Base-by-base conservation (phyloP, 2,888 invertebrate genomes). In the Ennomos quercinarius region DNA sequence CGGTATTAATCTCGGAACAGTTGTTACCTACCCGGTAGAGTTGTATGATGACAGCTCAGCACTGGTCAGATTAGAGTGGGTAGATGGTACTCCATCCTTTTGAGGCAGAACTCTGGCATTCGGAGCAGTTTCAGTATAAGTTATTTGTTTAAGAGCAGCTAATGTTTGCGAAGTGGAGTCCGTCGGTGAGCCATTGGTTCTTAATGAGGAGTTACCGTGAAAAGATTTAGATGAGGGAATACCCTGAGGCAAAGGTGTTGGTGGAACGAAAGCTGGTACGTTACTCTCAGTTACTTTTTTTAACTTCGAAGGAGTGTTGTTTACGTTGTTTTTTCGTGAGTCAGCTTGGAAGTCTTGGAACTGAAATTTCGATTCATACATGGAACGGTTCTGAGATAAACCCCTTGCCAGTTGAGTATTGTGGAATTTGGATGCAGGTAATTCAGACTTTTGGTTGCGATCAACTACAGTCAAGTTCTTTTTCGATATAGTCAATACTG, bases 21-120 rank as follows among this genome's bases (percentile, higher is more conserved):
- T 17, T 3, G 17, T 17, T 37, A 1, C 70, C 63, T 52, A 83
- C 84, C 81, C 81, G 12, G 74, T 67, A 43, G 77, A 64, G 37
- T 77, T 85, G 73, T 87, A 93, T 1, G 80, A 74, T 10, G 84
- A 78, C 9, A 78, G 72, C 34, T 76, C 71, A n/a, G 80, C 83
- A 55, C 72, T 68, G n/a, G 83, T 93, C 50, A 89, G 83, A 11
- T 71, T 74, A 35, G 71, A 63, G 13, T 47, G 47, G 72, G 57
- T 53, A 71, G 70, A 46, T 59, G 94, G 93, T n/a, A 85, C 88
- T 37, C n/a, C n/a, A n/a, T n/a, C n/a, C n/a, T 88, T 89, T 55
- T 88, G 84, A 49, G 93, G 88, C 4, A 78, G 13, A 61, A 64
- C 56, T 43, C 58, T 60, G 1, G 66, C 49, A 50, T 39, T 61